These are phyloP conservation scores for Acrobasis suavella DNA, from an alignment of 2,888 invertebrate species.

Conservation along the genomic window DNA sequence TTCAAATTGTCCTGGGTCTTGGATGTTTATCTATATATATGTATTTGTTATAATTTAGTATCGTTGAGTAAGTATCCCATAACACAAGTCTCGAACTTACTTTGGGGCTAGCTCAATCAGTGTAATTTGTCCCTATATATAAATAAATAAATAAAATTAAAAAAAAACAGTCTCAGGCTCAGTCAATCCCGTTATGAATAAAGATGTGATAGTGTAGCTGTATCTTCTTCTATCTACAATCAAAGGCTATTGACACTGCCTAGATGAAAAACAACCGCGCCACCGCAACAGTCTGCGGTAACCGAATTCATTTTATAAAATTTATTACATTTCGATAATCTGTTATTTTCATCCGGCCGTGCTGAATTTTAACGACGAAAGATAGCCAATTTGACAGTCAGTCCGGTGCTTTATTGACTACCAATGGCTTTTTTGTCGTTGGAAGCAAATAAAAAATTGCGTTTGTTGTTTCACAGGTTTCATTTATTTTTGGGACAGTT, in stretches of 20 bases:
- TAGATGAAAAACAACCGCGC: constrained; percentile 54
- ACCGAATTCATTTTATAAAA: constrained; percentile 61
- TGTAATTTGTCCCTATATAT: too few species aligned
- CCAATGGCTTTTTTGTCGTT: constrained; percentile 17
- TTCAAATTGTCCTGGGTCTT: too few species aligned
- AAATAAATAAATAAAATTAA: too few species aligned
- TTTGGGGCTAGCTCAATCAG: too few species aligned
- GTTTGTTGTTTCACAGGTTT: constrained; percentile 5
- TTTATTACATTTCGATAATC: constrained; percentile 66
- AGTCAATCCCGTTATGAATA: too few species aligned
- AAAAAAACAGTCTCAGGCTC: too few species aligned
- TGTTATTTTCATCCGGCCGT: constrained; percentile 48
- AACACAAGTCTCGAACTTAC: too few species aligned
- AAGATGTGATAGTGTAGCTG: not conserved
- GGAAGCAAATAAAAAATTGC: constrained; percentile 11
- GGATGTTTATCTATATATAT: too few species aligned
- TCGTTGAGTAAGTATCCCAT: too few species aligned
- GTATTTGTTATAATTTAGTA: too few species aligned
- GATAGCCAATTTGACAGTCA: constrained; percentile 27
- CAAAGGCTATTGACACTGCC: constrained; percentile 25
- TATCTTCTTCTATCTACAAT: not conserved
- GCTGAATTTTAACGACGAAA: constrained; percentile 45
- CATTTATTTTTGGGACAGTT: constrained; percentile 3
- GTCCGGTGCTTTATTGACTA: constrained; percentile 23
- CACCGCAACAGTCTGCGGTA: constrained; percentile 62